Conservation (phyloP, 2,888 invertebrate species). For the Amaurobius ferox region DNA sequence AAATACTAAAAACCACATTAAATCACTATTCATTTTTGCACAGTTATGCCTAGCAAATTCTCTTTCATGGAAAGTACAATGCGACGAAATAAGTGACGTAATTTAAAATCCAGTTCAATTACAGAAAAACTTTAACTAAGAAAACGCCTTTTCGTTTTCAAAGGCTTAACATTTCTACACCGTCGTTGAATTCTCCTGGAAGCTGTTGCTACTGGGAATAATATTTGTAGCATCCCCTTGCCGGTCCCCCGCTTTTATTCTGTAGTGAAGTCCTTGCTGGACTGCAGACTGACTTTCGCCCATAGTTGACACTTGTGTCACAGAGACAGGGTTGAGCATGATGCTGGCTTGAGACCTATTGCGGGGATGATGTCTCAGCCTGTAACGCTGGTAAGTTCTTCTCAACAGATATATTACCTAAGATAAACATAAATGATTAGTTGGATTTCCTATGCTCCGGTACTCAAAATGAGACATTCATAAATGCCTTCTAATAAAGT, state of each 20-base stretch:
- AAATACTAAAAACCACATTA: too few species aligned
- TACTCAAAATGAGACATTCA: conserved; percentile 31
- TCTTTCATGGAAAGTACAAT: too few species aligned
- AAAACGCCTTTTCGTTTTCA: too few species aligned
- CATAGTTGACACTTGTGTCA: conserved; percentile 62
- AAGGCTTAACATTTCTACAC: too few species aligned
- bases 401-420: conserved; percentile 57
- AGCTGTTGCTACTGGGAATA: neutral
- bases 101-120: too few species aligned
- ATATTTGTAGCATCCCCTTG: neutral
- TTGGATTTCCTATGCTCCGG: too few species aligned
- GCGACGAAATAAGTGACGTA: too few species aligned
- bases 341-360: conserved; percentile 38
- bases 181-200: neutral
- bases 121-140: too few species aligned
- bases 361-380: conserved; percentile 22
- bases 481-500: conserved; percentile 32
- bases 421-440: neutral
- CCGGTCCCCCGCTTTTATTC: conserved; percentile 24
- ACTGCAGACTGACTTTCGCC: conserved; percentile 16
- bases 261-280: conserved; percentile 33
- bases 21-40: too few species aligned
- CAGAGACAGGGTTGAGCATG: conserved; percentile 52
- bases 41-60: too few species aligned
- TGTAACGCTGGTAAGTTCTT: conserved; percentile 58